Percentiles rank a stretch among this genome's conserved stretches.
Conservation (phyloP, 2,888 invertebrate genomes). For the Rhagium mordax region DNA sequence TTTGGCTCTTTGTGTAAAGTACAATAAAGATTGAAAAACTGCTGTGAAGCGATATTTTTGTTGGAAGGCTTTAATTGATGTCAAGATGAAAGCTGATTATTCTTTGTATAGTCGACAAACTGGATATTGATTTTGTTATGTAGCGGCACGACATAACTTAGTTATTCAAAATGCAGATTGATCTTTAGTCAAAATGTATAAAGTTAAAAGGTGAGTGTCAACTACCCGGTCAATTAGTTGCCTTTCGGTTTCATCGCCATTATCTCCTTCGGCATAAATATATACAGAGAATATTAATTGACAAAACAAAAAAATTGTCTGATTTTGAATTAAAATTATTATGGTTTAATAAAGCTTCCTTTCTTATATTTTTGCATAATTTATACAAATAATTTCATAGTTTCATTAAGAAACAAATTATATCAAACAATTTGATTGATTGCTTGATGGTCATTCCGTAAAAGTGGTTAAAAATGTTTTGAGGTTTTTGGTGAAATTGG, state of each 20-base stretch:
- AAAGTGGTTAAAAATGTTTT: no score
- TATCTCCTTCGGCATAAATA: not conserved
- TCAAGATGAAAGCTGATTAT: slow-evolving; percentile 36
- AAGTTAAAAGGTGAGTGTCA: slow-evolving; percentile 7
- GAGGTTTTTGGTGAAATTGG: no score
- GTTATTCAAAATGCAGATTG: slow-evolving; percentile 6
- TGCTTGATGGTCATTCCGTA: no score
- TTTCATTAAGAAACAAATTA: no score
- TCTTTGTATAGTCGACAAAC: slow-evolving; percentile 12
- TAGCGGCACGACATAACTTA: not conserved
- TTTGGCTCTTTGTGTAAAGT: not conserved
- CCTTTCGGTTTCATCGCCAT: not conserved
- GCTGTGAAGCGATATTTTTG: slow-evolving; percentile 25
- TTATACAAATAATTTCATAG: no score
- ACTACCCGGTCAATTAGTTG: not conserved
- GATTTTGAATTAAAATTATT: no score
- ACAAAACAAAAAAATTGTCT: no score
- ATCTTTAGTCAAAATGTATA: slow-evolving; percentile 8
- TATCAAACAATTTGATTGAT: no score
- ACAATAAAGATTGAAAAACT: slow-evolving; percentile 12
- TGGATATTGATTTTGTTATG: slow-evolving; percentile 18
- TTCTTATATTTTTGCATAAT: no score
- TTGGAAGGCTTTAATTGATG: slow-evolving; percentile 29
- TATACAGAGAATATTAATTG: no score
- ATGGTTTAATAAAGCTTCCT: no score